Evolutionary conservation across 2,797 vertebrate genomes (phyloP), one percentile per base, ranked within the genome.

Genomic region (Cossypha dichroa): DNA sequence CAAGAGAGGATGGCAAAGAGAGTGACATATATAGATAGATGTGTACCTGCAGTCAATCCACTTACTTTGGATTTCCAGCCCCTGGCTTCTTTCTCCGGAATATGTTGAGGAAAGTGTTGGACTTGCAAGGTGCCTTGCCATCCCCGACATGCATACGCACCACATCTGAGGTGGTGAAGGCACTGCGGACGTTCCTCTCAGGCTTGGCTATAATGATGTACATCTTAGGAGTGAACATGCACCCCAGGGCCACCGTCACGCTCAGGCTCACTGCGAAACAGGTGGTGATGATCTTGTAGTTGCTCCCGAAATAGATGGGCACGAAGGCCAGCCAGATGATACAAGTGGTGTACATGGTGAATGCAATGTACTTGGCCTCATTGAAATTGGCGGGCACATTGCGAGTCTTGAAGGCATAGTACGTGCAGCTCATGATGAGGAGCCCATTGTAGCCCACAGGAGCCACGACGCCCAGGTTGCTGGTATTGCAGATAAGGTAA

Each of bases 141-240:
- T 99, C 99, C 8, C 99, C 99, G 4, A 99, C 99, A 13, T 99
- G 99, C 99, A 99, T 99, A 96, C 99, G 99, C 93, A 99, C 99
- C 84, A 99, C 99, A 9, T 99, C 99, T 0, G 99, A 99, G 15
- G 99, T 99, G 97, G 99, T 99, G 98, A 99, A 99, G 98, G 99
- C 99, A 98, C 99, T 99, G 90, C 99, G 98, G 94, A 99, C 99
- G 0, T 99, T 99, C 96, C 99, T 98, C 97, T 99, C 99, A 0
- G 99, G 99, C 97, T 99, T 99, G 97, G 99, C 98, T 62, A 99
- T 99, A 95, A 99, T 99, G 98, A 99, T 99, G 98, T 99, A 99
- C 99, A 99, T 99, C 98, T 99, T 99, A 84, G 99, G 99, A 10
- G 99, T 99, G 98, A 99, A 99, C 99, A 99, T 99, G 98, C 99